Percentiles rank a stretch among this genome's conserved stretches.
phyloP scores from a whole-genome alignment of 1,140 invertebrate genomes.

The Drosophila subobscura region DNA sequence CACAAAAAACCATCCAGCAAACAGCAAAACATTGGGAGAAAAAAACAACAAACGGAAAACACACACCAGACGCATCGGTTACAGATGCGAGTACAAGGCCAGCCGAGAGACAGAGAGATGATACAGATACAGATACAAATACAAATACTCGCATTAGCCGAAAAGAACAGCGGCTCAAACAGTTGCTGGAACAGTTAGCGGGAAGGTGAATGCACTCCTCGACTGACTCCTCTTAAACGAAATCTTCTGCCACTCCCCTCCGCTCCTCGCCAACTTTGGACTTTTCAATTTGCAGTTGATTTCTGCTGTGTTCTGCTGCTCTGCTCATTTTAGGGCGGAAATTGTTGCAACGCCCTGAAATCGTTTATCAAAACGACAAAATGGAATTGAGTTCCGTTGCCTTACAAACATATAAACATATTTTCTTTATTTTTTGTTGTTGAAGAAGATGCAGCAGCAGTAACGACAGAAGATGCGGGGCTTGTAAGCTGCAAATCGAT shows the following conservation, averaged over 20 bases:
- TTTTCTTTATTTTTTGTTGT: slow-evolving; percentile 10
- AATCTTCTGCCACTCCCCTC: slow-evolving; percentile 18
- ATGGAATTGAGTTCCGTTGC: slow-evolving; percentile 79
- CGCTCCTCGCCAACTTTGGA: slow-evolving; percentile 20
- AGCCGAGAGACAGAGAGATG: too few relatives aligned
- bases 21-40: slow-evolving; percentile 21
- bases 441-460: slow-evolving; percentile 9
- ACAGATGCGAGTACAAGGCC: slow-evolving; percentile 12
- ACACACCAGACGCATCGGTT: slow-evolving; percentile 8
- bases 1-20: slow-evolving; percentile 16
- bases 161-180: slow-evolving; percentile 33
- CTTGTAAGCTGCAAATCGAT: slow-evolving; percentile 76
- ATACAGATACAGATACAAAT: slow-evolving; percentile 4
- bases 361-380: slow-evolving; percentile 83
- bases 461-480: background rate
- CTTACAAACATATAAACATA: slow-evolving; percentile 19
- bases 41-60: slow-evolving; percentile 28
- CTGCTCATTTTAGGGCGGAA: slow-evolving; percentile 76
- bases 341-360: slow-evolving; percentile 82
- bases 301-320: slow-evolving; percentile 29
- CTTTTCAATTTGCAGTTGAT: slow-evolving; percentile 75
- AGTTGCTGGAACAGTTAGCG: slow-evolving; percentile 25
- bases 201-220: slow-evolving; percentile 69
- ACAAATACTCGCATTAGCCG: slow-evolving; percentile 53
- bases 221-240: slow-evolving; percentile 38